phyloP scores from a whole-genome alignment of 1,140 invertebrate species.

The Rhagoletis zephyria region DNA sequence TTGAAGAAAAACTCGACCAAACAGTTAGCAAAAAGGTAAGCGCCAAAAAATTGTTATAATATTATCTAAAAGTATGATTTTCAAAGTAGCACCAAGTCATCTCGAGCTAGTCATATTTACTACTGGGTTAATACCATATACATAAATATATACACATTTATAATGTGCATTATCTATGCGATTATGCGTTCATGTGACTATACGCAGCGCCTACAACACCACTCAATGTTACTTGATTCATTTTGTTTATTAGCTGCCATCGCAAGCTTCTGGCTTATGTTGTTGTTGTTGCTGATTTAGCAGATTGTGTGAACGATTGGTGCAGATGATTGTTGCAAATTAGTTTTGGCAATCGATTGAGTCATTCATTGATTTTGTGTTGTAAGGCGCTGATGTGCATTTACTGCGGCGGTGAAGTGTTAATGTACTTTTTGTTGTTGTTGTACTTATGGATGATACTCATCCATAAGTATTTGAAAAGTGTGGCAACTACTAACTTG shows the following conservation, averaged over 20 bases:
- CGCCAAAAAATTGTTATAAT: no score
- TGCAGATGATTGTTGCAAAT: constrained; percentile 55
- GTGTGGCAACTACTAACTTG: no score
- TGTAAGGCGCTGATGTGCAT: neutral
- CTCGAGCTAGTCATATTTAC: neutral
- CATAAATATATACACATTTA: neutral
- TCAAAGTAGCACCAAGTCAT: neutral
- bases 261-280: neutral
- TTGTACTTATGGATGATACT: neutral
- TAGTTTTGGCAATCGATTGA: constrained; percentile 58
- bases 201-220: neutral
- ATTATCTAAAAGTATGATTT: neutral
- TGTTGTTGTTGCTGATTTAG: neutral
- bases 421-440: constrained; percentile 45
- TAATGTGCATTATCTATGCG: no score
- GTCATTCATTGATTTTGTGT: constrained; percentile 58
- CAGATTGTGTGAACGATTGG: constrained; percentile 26
- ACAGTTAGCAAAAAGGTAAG: no score
- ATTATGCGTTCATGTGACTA: neutral
- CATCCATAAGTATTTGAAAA: no score
- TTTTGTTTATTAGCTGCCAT: neutral
- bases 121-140: neutral
- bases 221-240: neutral
- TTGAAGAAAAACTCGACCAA: no score
- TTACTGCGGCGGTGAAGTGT: neutral